Evolutionary conservation across 2,888 invertebrate genomes (phyloP).

Genomic region (Sialis fuliginosa): DNA sequence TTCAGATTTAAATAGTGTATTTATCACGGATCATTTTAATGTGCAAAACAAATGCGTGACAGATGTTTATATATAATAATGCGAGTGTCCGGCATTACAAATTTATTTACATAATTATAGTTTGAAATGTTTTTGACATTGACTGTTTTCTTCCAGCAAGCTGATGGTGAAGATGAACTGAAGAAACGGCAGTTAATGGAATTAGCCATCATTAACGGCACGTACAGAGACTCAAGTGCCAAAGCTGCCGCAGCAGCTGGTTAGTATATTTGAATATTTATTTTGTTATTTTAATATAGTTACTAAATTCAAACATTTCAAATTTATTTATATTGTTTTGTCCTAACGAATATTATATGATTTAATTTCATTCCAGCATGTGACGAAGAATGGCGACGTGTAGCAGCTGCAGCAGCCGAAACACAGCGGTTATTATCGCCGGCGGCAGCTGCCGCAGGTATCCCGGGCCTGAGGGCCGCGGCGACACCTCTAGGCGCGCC

Average conservation of each 20-base stretch:
- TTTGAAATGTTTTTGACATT: not conserved
- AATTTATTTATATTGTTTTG: not conserved
- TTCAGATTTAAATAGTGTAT: too few relatives aligned
- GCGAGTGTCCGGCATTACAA: not conserved
- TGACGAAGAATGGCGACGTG: conserved; percentile 74
- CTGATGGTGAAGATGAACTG: conserved; percentile 98
- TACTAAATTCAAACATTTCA: not conserved
- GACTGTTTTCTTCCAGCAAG: conserved; percentile 48
- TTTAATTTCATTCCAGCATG: conserved; percentile 35
- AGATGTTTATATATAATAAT: too few relatives aligned
- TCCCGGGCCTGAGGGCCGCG: conserved; percentile 45
- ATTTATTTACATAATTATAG: not conserved
- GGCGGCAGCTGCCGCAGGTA: conserved; percentile 22
- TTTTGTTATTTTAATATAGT: not conserved
- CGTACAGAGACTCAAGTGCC: conserved; percentile 90
- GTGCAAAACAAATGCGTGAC: too few relatives aligned
- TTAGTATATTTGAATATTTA: conserved; percentile 6
- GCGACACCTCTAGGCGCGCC: conserved; percentile 79
- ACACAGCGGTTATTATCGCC: conserved; percentile 55
- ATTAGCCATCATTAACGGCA: conserved; percentile 98
- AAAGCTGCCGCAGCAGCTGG: conserved; percentile 73
- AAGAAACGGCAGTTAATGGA: conserved; percentile 99
- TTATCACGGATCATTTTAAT: too few relatives aligned
- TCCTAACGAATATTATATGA: not conserved
- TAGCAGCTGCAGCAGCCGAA: conserved; percentile 61